Conservation (phyloP, 2,888 invertebrate species). For the Troides aeacus region DNA sequence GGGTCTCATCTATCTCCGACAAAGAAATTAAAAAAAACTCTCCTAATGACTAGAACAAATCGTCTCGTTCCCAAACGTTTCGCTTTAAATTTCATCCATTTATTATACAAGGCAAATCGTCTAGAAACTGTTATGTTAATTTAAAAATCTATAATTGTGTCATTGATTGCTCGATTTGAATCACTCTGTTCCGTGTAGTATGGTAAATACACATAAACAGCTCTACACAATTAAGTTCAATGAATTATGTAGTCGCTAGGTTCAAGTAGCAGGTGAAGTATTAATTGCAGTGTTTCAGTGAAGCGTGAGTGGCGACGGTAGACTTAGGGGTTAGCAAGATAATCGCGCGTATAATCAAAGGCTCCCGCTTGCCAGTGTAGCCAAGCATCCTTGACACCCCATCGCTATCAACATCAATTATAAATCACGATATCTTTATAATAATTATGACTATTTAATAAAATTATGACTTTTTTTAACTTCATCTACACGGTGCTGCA, state of each 20-base stretch:
- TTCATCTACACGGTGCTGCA: no score
- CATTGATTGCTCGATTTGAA: not conserved
- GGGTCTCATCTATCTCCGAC: not conserved
- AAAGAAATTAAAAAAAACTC: not conserved
- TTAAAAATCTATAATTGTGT: not conserved
- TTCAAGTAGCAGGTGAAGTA: conserved; percentile 5
- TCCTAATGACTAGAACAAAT: conserved; percentile 1
- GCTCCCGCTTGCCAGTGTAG: not conserved
- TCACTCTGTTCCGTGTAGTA: not conserved
- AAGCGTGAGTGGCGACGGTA: conserved; percentile 1
- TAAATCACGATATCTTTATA: no score
- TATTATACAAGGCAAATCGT: not conserved
- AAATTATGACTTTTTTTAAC: no score
- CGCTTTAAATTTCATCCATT: not conserved
- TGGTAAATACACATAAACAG: not conserved
- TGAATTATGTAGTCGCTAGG: not conserved
- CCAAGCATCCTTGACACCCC: not conserved
- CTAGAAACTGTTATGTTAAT: not conserved
- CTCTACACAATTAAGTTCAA: not conserved
- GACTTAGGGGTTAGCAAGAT: not conserved
- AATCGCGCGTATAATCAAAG: conserved; percentile 17
- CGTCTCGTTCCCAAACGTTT: not conserved
- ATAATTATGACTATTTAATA: no score
- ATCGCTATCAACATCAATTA: no score
- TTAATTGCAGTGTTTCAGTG: conserved; percentile 1